phyloP scores from a whole-genome alignment of 2,113 vertebrate species.

The Lota lota region DNA sequence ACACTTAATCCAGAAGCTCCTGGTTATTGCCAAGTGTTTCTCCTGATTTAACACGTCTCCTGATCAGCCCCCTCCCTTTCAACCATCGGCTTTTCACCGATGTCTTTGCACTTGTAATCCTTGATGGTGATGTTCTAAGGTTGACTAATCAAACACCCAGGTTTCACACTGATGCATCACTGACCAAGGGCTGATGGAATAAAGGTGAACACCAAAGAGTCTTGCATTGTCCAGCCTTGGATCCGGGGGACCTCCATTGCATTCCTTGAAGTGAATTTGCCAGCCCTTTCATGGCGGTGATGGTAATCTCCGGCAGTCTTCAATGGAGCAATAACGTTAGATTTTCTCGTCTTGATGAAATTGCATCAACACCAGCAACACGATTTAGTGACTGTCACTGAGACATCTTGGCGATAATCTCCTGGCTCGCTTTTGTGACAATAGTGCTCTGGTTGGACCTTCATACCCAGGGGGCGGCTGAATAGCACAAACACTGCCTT shows the following conservation, averaged over 20 bases:
- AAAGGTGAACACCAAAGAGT: constrained; percentile 36
- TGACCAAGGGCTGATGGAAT: constrained; percentile 42
- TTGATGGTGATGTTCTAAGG: constrained; percentile 37
- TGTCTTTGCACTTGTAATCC: constrained; percentile 25
- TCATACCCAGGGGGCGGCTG: not conserved
- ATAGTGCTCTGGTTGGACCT: not conserved
- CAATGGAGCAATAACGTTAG: constrained; percentile 5
- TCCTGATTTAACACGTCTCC: not conserved
- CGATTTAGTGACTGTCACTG: not conserved
- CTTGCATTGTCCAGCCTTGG: constrained; percentile 30
- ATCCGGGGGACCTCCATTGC: constrained; percentile 23
- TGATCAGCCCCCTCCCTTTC: constrained; percentile 3
- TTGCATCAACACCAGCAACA: not conserved
- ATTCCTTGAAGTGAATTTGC: constrained; percentile 38
- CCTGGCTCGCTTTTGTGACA: constrained; percentile 1
- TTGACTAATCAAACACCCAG: constrained; percentile 39
- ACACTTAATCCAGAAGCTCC: too few relatives aligned
- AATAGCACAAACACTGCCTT: not conserved
- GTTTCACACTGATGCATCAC: constrained; percentile 50
- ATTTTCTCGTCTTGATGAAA: constrained; percentile 1
- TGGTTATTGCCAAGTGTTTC: constrained; percentile 1
- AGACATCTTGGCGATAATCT: not conserved
- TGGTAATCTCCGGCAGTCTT: constrained; percentile 25
- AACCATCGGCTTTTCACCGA: constrained; percentile 6
- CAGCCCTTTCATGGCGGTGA: constrained; percentile 10